Conservation (phyloP, 2,797 vertebrate genomes). For the Rhabdophis nuchalis region DNA sequence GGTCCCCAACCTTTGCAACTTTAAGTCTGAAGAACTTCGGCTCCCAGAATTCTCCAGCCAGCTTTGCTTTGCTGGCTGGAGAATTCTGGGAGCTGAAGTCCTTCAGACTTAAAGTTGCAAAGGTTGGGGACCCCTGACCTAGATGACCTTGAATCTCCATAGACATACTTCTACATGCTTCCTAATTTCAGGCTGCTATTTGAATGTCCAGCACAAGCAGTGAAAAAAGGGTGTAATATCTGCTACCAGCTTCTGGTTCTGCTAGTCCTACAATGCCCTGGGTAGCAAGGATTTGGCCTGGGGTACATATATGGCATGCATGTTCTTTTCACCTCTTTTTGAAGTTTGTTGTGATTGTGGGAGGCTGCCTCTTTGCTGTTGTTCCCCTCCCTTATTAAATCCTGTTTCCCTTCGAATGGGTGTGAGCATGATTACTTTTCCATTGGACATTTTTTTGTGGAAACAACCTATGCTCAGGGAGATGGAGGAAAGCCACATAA, state of each 20-base stretch:
- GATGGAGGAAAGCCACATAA: neutral
- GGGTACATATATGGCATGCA: neutral
- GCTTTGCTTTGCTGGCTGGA: too few relatives aligned
- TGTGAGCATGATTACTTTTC: neutral
- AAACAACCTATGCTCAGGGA: neutral
- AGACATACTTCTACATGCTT: neutral
- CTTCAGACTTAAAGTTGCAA: too few relatives aligned
- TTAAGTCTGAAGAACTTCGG: too few relatives aligned
- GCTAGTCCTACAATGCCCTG: neutral
- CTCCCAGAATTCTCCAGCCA: too few relatives aligned
- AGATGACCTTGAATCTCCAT: too few relatives aligned
- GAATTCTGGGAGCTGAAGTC: too few relatives aligned
- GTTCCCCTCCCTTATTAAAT: neutral
- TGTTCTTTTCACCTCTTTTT: neutral
- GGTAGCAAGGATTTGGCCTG: neutral
- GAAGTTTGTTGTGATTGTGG: neutral
- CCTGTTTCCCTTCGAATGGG: neutral
- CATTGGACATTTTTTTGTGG: neutral
- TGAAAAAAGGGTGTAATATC: neutral
- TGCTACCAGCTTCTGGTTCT: neutral
- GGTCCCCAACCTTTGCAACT: too few relatives aligned
- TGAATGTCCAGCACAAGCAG: too few relatives aligned
- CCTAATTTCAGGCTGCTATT: neutral
- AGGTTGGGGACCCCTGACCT: too few relatives aligned
- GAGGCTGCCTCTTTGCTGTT: too few relatives aligned